phyloP scores from a whole-genome alignment of 37 sponge, comb jelly and placozoan genomes.

The Lycopodina hypogea region DNA sequence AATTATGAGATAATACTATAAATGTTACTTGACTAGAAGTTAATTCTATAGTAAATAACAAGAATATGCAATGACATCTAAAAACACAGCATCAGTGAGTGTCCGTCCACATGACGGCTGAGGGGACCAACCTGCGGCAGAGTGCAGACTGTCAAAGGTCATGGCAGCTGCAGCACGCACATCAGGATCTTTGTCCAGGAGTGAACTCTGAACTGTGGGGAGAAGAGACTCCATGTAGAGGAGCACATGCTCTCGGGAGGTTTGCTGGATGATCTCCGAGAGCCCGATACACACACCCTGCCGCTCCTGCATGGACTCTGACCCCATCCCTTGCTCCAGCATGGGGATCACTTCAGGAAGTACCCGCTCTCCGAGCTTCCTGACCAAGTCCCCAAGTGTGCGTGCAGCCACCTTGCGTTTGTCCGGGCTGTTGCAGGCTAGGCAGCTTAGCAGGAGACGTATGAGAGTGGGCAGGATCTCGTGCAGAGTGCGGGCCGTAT shows the following conservation, averaged over 20 bases:
- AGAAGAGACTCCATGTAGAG: constrained; percentile 77
- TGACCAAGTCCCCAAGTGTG: constrained; percentile 91
- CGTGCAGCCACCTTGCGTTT: constrained; percentile 89
- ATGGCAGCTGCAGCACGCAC: constrained; percentile 92
- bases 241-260: constrained; percentile 75
- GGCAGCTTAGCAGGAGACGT: constrained; percentile 71
- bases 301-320: constrained; percentile 59
- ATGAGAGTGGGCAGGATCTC: constrained; percentile 94
- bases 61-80: too few species aligned
- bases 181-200: constrained; percentile 72
- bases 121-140: constrained; percentile 70
- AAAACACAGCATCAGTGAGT: too few species aligned
- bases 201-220: constrained; percentile 73
- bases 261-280: constrained; percentile 89
- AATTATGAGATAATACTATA: too few species aligned
- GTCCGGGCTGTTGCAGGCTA: constrained; percentile 81
- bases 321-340: constrained; percentile 74
- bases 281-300: constrained; percentile 98
- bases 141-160: constrained; percentile 89
- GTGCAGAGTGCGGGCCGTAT: constrained; percentile 89
- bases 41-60: too few species aligned
- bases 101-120: too few species aligned
- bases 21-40: too few species aligned
- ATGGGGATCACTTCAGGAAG: constrained; percentile 96
- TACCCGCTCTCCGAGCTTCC: constrained; percentile 94